Conservation (phyloP, 2,113 vertebrate species). For the Dipodomys stephensi region DNA sequence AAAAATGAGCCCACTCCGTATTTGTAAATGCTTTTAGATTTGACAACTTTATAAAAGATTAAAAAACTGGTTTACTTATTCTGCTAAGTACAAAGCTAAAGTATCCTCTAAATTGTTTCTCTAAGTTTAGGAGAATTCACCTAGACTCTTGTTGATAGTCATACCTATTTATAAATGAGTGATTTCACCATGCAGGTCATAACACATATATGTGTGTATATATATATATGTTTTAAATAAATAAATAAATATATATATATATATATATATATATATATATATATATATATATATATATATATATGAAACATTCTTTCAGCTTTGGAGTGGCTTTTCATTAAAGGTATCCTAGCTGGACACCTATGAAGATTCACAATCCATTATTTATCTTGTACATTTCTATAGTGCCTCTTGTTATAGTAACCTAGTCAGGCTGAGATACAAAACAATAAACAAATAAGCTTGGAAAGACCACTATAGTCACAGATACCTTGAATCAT, state of each 20-base stretch:
- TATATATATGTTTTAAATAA: no score
- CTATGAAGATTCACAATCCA: conserved; percentile 73
- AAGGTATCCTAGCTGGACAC: conserved; percentile 63
- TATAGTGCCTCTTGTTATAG: conserved; percentile 70
- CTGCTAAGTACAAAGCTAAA: conserved; percentile 33
- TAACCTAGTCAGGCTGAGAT: conserved; percentile 56
- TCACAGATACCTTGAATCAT: conserved; percentile 60
- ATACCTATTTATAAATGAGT: conserved; percentile 58
- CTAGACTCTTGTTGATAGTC: neutral
- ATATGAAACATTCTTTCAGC: conserved; percentile 64
- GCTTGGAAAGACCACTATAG: conserved; percentile 54
- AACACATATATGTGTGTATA: conserved; percentile 36
- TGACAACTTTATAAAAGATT: conserved; percentile 46
- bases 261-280: neutral
- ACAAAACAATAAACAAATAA: conserved; percentile 69
- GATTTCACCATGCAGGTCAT: conserved; percentile 49
- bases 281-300: neutral
- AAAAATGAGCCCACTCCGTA: conserved; percentile 20
- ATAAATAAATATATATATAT: neutral
- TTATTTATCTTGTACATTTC: conserved; percentile 73
- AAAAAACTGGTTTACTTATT: conserved; percentile 51
- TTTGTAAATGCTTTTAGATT: conserved; percentile 42
- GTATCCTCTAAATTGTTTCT: conserved; percentile 14
- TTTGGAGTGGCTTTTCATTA: conserved; percentile 71
- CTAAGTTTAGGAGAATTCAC: conserved; percentile 29